Conservation (phyloP, 2,113 vertebrate species). For the Lutjanus erythropterus region DNA sequence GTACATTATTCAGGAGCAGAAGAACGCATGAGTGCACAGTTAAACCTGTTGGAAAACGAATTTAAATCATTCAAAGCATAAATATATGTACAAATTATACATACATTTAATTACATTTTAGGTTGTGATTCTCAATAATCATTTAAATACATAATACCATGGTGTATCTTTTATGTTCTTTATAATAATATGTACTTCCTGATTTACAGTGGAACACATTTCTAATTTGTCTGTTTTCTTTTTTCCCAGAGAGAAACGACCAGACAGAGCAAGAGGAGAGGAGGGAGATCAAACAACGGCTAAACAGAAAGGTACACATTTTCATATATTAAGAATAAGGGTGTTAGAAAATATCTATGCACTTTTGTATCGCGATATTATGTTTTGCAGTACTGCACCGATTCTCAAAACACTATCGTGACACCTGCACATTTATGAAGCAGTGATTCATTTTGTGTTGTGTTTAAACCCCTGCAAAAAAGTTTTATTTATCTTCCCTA, state of each 20-base stretch:
- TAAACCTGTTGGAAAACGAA: background rate
- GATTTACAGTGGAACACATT: background rate
- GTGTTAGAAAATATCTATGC: no score
- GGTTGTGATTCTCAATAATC: background rate
- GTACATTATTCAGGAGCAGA: slow-evolving; percentile 61
- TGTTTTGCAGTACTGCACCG: no score
- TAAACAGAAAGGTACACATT: slow-evolving; percentile 95
- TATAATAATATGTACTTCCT: background rate
- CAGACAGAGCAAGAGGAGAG: slow-evolving; percentile 98
- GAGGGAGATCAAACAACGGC: slow-evolving; percentile 96
- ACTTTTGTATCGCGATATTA: no score
- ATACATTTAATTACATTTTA: background rate
- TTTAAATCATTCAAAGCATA: background rate
- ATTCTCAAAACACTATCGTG: no score
- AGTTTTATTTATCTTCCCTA: no score
- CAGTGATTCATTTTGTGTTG: no score
- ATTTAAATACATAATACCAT: background rate
- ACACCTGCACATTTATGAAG: no score
- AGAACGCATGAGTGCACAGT: slow-evolving; percentile 42
- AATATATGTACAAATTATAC: background rate
- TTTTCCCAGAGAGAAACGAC: slow-evolving; percentile 92
- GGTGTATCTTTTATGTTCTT: background rate
- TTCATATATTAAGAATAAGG: background rate
- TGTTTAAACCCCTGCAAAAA: no score
- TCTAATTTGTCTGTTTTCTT: slow-evolving; percentile 1